Conservation (phyloP, 2,113 vertebrate genomes). For the Tetrao urogallus region DNA sequence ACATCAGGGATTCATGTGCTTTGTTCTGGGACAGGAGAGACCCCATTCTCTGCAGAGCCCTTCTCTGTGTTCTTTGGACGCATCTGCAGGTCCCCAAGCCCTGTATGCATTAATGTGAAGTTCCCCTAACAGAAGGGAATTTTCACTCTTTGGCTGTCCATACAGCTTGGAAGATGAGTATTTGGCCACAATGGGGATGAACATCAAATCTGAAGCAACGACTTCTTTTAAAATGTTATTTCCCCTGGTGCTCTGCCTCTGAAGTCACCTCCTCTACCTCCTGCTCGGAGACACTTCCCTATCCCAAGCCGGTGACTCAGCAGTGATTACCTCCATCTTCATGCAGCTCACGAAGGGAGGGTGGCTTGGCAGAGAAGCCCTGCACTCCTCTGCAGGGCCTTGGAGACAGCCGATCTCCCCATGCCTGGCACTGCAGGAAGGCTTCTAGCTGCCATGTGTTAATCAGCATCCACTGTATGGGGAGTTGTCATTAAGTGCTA, state of each 20-base stretch:
- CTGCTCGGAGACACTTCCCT: not conserved
- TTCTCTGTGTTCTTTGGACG: not conserved
- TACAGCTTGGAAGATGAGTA: not conserved
- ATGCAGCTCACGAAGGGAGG: not conserved
- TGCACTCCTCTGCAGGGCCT: not conserved
- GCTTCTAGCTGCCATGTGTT: accelerated
- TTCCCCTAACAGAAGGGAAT: not conserved
- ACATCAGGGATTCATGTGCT: not conserved
- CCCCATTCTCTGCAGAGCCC: not conserved
- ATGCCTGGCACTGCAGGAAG: not conserved
- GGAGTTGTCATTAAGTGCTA: not conserved
- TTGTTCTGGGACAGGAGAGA: not conserved
- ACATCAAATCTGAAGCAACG: too few species aligned
- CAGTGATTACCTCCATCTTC: not conserved
- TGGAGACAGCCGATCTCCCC: not conserved
- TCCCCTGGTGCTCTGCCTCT: not conserved
- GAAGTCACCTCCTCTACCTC: not conserved
- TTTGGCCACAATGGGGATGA: not conserved
- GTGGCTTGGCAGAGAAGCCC: not conserved
- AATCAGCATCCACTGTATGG: not conserved
- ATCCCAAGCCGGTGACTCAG: not conserved
- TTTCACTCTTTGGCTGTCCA: not conserved
- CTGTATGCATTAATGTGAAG: not conserved
- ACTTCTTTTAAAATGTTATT: not conserved
- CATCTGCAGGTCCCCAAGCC: not conserved